A percentile compares a stretch with the other conserved stretches of the same genome.
These are phyloP conservation scores for Hirtodrosophila confusa DNA, from an alignment of 2,888 invertebrate genomes.

Conservation along the genomic window DNA sequence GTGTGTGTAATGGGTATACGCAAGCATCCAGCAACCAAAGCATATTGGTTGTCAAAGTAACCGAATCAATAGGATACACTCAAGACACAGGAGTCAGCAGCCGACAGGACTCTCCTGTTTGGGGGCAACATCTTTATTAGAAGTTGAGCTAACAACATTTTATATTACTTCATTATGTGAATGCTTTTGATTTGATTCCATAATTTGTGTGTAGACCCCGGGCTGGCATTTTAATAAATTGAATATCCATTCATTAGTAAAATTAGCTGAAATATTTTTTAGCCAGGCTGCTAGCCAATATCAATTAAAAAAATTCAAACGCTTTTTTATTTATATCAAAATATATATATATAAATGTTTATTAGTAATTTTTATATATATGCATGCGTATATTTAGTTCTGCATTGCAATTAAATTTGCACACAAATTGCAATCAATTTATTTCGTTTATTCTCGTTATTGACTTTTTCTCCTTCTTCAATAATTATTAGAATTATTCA, in stretches of 20 bases:
- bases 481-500: constrained; percentile 30
- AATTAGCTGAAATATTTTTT: constrained; percentile 33
- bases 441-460: constrained; percentile 29
- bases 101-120: neutral
- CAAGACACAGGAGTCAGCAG: constrained; percentile 11
- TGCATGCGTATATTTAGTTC: constrained; percentile 2
- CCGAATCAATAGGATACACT: constrained; percentile 64
- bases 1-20: constrained; percentile 38
- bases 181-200: constrained; percentile 67
- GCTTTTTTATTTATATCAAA: constrained; percentile 61
- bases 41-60: constrained; percentile 72
- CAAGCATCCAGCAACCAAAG: constrained; percentile 65
- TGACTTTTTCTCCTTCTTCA: constrained; percentile 35
- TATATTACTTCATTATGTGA: constrained; percentile 71
- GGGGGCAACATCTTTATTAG: constrained; percentile 57
- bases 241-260: constrained; percentile 59
- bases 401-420: constrained; percentile 30
- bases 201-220: constrained; percentile 42
- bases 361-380: constrained; percentile 59
- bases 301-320: constrained; percentile 57
- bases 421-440: constrained; percentile 50
- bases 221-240: constrained; percentile 55
- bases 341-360: constrained; percentile 73
- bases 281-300: constrained; percentile 1
- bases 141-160: constrained; percentile 57